These are phyloP conservation scores for Phyllostomus hastatus DNA, from an alignment of 2,113 vertebrate species.

Conservation along the genomic window DNA sequence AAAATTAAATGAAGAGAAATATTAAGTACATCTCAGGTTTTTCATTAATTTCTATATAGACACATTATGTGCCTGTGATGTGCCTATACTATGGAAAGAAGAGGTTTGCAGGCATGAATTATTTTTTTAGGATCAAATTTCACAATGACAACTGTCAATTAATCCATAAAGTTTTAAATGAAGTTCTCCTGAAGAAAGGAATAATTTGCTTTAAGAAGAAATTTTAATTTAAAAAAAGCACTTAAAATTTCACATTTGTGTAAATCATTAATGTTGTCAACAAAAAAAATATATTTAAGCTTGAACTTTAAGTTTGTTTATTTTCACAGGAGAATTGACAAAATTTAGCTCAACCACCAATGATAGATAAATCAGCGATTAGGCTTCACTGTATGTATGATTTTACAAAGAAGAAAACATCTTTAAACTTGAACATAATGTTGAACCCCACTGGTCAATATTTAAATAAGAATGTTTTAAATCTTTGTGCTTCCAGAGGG, in stretches of 20 bases:
- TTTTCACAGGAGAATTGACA: background rate
- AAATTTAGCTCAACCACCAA: constrained; percentile 13
- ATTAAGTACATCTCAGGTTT: background rate
- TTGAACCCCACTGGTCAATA: constrained; percentile 17
- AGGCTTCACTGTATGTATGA: constrained; percentile 12
- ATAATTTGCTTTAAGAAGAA: background rate
- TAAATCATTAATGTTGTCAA: constrained; percentile 38
- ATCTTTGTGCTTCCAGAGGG: constrained; percentile 72
- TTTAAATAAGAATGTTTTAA: constrained; percentile 23
- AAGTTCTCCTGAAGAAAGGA: background rate
- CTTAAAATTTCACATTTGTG: background rate
- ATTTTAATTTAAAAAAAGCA: background rate
- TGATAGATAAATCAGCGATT: constrained; percentile 6
- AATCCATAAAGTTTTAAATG: constrained; percentile 5
- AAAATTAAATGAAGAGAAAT: background rate
- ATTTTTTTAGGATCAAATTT: background rate
- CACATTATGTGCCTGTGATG: too few species aligned
- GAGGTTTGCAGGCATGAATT: background rate
- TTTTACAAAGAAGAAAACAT: background rate
- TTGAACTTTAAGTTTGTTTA: constrained; percentile 1
- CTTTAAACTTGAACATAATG: constrained; percentile 49
- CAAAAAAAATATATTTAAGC: background rate
- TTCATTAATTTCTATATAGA: background rate
- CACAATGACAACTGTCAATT: background rate
- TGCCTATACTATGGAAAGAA: background rate